Percentiles rank a stretch among this genome's conserved stretches.
Conservation (phyloP, 2,888 invertebrate genomes). For the Tholera decimalis region DNA sequence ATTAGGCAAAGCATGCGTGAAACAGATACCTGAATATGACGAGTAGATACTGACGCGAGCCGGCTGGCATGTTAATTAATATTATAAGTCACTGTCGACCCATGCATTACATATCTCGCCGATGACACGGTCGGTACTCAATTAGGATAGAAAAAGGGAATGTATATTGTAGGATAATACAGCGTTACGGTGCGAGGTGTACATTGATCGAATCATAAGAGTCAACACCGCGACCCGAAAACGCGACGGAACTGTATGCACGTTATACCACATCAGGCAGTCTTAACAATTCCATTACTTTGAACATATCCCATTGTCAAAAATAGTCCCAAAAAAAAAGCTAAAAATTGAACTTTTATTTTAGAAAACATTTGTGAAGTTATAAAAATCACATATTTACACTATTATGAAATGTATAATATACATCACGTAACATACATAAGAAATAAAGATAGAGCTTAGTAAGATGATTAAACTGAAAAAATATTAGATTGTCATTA, state of each 20-base stretch:
- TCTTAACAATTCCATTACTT: conserved; percentile 70
- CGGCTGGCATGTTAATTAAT: conserved; percentile 68
- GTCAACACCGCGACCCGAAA: conserved; percentile 29
- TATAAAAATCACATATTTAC: conserved; percentile 89
- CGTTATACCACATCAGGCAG: conserved; percentile 60
- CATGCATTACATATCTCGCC: conserved; percentile 78
- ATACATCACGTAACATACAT: conserved; percentile 87
- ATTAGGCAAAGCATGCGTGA: conserved; percentile 89
- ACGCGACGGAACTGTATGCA: conserved; percentile 34
- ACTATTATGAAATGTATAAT: conserved; percentile 89
- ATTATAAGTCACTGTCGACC: conserved; percentile 70
- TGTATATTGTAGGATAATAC: conserved; percentile 66
- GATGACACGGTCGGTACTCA: conserved; percentile 74
- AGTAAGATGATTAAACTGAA: conserved; percentile 88
- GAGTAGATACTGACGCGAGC: conserved; percentile 64
- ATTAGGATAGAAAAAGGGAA: conserved; percentile 71
- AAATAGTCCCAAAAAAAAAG: conserved; percentile 70
- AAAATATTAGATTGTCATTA: conserved; percentile 84
- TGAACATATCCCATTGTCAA: conserved; percentile 77
- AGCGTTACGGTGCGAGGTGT: conserved; percentile 57
- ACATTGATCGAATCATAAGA: conserved; percentile 51
- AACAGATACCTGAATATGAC: conserved; percentile 84
- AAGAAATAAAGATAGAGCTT: conserved; percentile 90
- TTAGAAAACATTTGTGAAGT: conserved; percentile 82
- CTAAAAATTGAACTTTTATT: conserved; percentile 74